phyloP scores from a whole-genome alignment of 2,888 invertebrate species.

The Drosophila atroscutellata region DNA sequence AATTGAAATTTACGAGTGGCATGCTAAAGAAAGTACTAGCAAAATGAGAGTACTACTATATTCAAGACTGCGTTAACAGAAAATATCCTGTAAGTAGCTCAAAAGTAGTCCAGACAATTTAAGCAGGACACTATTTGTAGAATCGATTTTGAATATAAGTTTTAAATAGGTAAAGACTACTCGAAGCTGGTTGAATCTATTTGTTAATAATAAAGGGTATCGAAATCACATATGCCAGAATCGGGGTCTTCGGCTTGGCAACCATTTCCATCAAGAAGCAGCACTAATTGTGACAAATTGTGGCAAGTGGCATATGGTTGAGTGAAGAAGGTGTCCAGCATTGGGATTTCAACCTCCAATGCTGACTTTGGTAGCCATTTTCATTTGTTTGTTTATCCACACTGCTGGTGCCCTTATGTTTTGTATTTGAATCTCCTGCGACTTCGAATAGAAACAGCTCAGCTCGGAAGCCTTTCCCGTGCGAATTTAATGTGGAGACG shows the following conservation, averaged over 20 bases:
- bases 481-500: constrained; percentile 26
- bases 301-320: constrained; percentile 9
- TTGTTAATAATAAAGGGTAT: not conserved
- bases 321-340: constrained; percentile 12
- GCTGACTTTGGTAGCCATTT: constrained; percentile 28
- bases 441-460: constrained; percentile 27
- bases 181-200: not conserved
- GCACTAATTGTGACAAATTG: constrained; percentile 69
- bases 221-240: not conserved
- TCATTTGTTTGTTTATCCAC: constrained; percentile 47
- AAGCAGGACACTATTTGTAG: not conserved
- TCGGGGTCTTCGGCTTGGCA: constrained; percentile 8
- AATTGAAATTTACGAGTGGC: constrained; percentile 73
- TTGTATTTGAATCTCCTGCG: constrained; percentile 33
- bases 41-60: constrained; percentile 6
- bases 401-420: constrained; percentile 39
- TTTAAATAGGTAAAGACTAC: not conserved
- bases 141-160: not conserved
- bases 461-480: constrained; percentile 26
- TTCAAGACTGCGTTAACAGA: not conserved
- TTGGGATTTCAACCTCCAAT: constrained; percentile 13
- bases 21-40: constrained; percentile 24
- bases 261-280: constrained; percentile 40
- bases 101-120: not conserved
- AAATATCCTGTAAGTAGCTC: constrained; percentile 5